Evolutionary conservation across 2,888 invertebrate species (phyloP), one percentile per base, ranked within the genome.

Genomic region (Diaphora mendica): DNA sequence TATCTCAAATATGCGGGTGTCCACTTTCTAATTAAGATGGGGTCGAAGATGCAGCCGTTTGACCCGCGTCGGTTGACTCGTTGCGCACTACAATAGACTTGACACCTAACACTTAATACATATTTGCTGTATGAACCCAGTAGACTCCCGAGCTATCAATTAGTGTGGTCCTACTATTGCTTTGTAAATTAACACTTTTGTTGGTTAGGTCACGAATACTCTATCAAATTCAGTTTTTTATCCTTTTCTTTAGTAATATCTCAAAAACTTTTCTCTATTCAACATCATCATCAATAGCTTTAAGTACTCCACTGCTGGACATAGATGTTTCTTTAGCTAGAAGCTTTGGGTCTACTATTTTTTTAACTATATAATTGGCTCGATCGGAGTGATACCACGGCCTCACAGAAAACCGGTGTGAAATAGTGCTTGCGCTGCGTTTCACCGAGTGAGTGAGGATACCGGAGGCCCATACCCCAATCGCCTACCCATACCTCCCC

Each of bases 1-100:
- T 76, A 77, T 78, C 70, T 72, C 76, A 84, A 85, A 84, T 87
- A 94, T 95, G 95, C 95, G 95, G 95, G 95, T 93, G 93, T 91
- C 91, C 91, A 90, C 91, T 89, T 81, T 89, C 90, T 89, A 87
- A 87, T 91, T 91, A 90, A 90, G 89, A 87, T 90, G 88, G 92
- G 93, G 91, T 89, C 89, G 88, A 85, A 88, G 85, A 81, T 80
- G 80, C 83, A 87, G 85, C 86, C 85, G 69, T 83, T 80, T 85
- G 85, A 86, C 85, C 87, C 81, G 81, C 70, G 66, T 33, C 55
- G 42, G 83, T 84, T 69, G 59, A 17, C 71, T 82, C 78, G 82
- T 76, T 82, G 83, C 86, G 82, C 84, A 82, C 79, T 80, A 81
- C 85, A 85, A 87, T 87, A 85, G 83, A 81, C 77, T 86, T 86